phyloP scores from a whole-genome alignment of 1,140 invertebrate species.

The Procambarus clarkii region DNA sequence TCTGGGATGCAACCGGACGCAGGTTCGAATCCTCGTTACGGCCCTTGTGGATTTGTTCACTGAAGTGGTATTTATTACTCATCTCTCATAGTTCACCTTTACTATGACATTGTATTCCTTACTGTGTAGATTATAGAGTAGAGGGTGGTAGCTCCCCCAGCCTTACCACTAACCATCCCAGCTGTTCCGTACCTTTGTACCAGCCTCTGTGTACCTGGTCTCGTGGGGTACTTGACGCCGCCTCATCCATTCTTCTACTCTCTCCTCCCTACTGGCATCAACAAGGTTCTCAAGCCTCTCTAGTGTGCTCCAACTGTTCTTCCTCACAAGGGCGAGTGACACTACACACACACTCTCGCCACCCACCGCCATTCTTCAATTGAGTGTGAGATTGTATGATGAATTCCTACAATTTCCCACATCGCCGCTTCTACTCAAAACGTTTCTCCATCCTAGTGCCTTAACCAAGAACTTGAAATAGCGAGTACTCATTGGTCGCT shows the following conservation, averaged over 20 bases:
- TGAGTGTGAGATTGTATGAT: background rate
- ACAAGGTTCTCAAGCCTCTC: background rate
- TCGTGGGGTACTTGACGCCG: background rate
- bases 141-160: too few relatives aligned
- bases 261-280: conserved; percentile 9
- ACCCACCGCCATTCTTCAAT: background rate
- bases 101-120: too few relatives aligned
- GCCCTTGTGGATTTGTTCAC: too few relatives aligned
- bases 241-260: conserved; percentile 13
- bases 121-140: too few relatives aligned
- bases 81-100: too few relatives aligned
- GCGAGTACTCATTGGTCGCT: background rate
- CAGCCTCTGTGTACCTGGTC: background rate
- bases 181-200: background rate
- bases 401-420: background rate
- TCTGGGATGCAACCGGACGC: too few relatives aligned
- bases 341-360: background rate
- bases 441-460: background rate
- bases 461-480: background rate
- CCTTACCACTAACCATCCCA: background rate
- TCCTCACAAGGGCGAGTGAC: background rate
- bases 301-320: background rate
- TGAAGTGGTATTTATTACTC: too few relatives aligned
- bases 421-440: background rate
- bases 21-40: too few relatives aligned